Evolutionary conservation across 92 coral and sea anemone species (phyloP).

Genomic region (Zoanthus solanderi): DNA sequence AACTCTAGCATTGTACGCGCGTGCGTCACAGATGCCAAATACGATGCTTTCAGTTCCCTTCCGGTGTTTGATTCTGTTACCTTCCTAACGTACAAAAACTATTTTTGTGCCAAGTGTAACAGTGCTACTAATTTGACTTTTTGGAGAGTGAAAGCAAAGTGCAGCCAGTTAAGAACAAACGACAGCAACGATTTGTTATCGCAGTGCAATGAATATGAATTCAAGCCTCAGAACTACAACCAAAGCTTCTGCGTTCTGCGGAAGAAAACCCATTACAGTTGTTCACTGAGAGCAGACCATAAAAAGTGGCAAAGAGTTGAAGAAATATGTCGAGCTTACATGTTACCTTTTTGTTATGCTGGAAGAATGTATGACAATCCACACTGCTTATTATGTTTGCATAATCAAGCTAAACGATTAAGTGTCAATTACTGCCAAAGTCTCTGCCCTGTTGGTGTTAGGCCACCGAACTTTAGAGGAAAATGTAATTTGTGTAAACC

Average conservation of each 20-base stretch:
- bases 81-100: slow-evolving; percentile 9
- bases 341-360: slow-evolving; percentile 5
- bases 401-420: no score
- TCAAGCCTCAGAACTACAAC: neutral
- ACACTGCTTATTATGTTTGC: slow-evolving; percentile 1
- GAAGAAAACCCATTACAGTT: neutral
- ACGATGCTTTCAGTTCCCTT: neutral
- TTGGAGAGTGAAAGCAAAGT: slow-evolving; percentile 28
- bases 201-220: neutral
- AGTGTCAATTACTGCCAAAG: neutral
- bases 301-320: neutral
- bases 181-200: neutral
- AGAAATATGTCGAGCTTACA: slow-evolving; percentile 11
- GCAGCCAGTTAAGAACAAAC: neutral
- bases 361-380: neutral
- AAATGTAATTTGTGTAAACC: neutral
- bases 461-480: neutral
- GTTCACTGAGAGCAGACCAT: neutral
- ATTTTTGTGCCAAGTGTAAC: slow-evolving; percentile 35
- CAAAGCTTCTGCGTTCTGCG: slow-evolving; percentile 17
- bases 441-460: neutral
- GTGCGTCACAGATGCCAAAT: slow-evolving; percentile 3
- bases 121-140: slow-evolving; percentile 8
- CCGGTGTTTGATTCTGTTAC: slow-evolving; percentile 27
- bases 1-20: neutral